Evolutionary conservation across 30 jellyfish, hydroid and myxozoan genomes (phyloP).

Genomic region (Cassiopea andromeda): DNA sequence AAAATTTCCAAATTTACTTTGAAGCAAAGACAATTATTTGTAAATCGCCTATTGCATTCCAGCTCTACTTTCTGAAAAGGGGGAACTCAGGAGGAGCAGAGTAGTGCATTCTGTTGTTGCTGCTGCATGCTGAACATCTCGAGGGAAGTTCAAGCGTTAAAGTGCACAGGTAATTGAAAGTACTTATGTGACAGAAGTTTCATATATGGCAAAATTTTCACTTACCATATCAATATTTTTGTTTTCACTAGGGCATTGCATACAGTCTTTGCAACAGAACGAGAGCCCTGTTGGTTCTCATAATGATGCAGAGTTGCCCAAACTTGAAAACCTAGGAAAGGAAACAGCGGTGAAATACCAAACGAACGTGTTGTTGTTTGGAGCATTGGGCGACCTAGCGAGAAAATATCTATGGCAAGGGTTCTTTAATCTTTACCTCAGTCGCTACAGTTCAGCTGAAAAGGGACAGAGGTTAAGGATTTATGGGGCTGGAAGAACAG

Average conservation of each 20-base stretch:
- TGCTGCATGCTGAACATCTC: too few relatives aligned
- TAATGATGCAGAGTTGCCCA: neutral
- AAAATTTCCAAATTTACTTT: too few relatives aligned
- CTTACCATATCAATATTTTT: neutral
- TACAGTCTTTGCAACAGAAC: neutral
- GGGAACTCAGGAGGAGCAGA: too few relatives aligned
- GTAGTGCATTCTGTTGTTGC: too few relatives aligned
- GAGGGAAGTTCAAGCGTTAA: too few relatives aligned
- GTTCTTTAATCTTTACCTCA: slow-evolving; percentile 18
- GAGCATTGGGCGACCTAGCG: slow-evolving; percentile 77
- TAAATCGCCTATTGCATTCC: too few relatives aligned
- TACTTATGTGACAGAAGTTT: too few relatives aligned
- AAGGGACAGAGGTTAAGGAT: slow-evolving; percentile 2
- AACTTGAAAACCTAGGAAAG: neutral
- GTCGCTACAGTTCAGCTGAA: neutral
- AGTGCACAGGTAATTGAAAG: too few relatives aligned
- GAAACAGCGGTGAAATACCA: neutral
- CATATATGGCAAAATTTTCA: neutral
- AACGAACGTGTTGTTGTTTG: slow-evolving; percentile 62
- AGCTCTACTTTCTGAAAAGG: too few relatives aligned
- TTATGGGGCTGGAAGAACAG: slow-evolving; percentile 60
- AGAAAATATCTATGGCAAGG: slow-evolving; percentile 76
- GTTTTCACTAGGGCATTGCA: neutral
- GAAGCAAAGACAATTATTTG: too few relatives aligned
- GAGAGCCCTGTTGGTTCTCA: neutral